Conservation (phyloP, 2,888 invertebrate genomes). For the Agrotis clavis region DNA sequence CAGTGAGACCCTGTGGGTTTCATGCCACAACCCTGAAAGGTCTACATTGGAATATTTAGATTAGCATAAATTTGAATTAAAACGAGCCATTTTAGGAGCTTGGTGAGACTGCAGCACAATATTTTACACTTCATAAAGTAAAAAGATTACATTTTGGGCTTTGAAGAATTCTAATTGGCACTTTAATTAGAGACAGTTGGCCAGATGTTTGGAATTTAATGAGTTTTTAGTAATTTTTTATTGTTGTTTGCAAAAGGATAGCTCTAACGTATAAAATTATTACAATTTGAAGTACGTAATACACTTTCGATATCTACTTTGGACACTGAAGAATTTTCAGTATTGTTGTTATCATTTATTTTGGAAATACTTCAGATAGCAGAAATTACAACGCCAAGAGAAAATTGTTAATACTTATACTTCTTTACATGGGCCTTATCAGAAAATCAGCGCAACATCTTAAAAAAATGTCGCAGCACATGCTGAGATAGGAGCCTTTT, state of each 20-base stretch:
- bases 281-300: not conserved
- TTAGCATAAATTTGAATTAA: slow-evolving; percentile 83
- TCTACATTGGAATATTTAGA: slow-evolving; percentile 56
- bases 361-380: not conserved
- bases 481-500: too few relatives aligned
- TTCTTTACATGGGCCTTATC: too few relatives aligned
- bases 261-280: slow-evolving; percentile 2
- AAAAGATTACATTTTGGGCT: slow-evolving; percentile 72
- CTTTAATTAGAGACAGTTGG: slow-evolving; percentile 57
- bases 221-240: slow-evolving; percentile 19
- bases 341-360: not conserved
- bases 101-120: slow-evolving; percentile 65
- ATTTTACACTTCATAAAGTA: slow-evolving; percentile 75
- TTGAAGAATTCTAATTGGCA: slow-evolving; percentile 61
- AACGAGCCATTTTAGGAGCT: slow-evolving; percentile 61
- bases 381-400: too few relatives aligned
- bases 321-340: slow-evolving; percentile 1
- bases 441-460: too few relatives aligned
- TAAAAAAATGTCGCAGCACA: too few relatives aligned
- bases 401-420: too few relatives aligned
- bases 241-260: slow-evolving; percentile 8
- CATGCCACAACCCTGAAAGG: slow-evolving; percentile 17
- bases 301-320: not conserved
- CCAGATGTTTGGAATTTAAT: slow-evolving; percentile 54
- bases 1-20: not conserved